Base-by-base conservation (phyloP, 2,797 vertebrate genomes). In the Geotrypetes seraphini region DNA sequence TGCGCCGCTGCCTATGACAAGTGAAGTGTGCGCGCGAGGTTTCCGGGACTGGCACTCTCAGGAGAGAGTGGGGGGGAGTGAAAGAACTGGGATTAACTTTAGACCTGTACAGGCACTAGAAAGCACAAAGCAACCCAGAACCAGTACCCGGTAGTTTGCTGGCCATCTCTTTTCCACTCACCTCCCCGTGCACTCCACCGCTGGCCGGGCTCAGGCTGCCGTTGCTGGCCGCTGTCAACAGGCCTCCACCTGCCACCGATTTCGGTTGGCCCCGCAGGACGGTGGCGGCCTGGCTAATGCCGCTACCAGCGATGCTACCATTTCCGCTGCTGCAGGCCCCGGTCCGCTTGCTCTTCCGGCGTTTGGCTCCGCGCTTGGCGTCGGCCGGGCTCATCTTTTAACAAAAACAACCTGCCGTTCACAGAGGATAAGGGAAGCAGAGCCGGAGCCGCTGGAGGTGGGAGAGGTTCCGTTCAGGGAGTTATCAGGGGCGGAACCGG, bases 341-440 rank as follows among this genome's bases (percentile, higher is more conserved):
- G 82, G 91, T 91, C 71, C 92, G 88, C 88, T 95, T 94, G 78
- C 92, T 92, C 90, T 95, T 96, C 83, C 92, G 90, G 77, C 92
- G 90, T 74, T 91, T 94, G 71, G 92, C 90, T 77, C 92, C 92
- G 67, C 92, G 86, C 73, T 95, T 96, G 67, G 92, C 91, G 83
- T 95, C 92, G 78, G 92, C 93, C 49, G 91, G 92, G 73, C 92
- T 95, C 91, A 96, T 95, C 73, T 73, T n/a, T 59, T 62, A 31
- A 43, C 25, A 15, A 21, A 6, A 30, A 33, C 17, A 62, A 28
- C 38, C 34, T 38, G 63, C 70, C 75, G 75, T n/a, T n/a, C 72
- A 78, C 74, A 50, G 71, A 54, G 48, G 23, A 28, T 43, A 15
- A 20, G 21, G 72, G 69, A 73, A 66, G 13, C 41, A 46, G 21